These are phyloP conservation scores for Eurypyga helias DNA, from an alignment of 2,113 vertebrate genomes.

Conservation along the genomic window DNA sequence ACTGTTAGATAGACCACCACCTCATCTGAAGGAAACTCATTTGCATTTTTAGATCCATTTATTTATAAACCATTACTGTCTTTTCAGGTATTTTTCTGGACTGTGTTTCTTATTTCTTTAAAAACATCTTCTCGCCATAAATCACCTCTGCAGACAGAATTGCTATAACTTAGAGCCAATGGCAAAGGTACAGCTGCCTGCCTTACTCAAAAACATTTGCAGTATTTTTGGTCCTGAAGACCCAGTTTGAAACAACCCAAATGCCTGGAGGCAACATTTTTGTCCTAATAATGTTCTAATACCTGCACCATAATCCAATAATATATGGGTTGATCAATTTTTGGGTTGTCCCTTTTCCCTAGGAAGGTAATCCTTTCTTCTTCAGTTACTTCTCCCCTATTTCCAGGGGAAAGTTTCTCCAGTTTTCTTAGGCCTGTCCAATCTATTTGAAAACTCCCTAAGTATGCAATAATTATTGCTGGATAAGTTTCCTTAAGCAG, in stretches of 20 bases:
- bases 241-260: background rate
- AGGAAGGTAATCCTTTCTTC: background rate
- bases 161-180: background rate
- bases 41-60: background rate
- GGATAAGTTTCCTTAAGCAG: background rate
- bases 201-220: background rate
- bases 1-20: background rate
- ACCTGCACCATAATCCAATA: background rate
- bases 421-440: background rate
- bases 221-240: background rate
- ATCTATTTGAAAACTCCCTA: background rate
- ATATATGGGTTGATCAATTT: background rate
- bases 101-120: background rate
- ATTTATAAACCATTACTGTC: background rate
- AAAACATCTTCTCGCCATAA: background rate
- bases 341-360: background rate
- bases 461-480: background rate
- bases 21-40: background rate
- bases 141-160: background rate
- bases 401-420: background rate
- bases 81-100: background rate
- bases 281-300: background rate
- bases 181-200: background rate
- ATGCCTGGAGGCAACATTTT: background rate
- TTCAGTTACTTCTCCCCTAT: background rate